Base-by-base conservation (phyloP, 2,113 vertebrate genomes). In the Triplophysa tibetana region DNA sequence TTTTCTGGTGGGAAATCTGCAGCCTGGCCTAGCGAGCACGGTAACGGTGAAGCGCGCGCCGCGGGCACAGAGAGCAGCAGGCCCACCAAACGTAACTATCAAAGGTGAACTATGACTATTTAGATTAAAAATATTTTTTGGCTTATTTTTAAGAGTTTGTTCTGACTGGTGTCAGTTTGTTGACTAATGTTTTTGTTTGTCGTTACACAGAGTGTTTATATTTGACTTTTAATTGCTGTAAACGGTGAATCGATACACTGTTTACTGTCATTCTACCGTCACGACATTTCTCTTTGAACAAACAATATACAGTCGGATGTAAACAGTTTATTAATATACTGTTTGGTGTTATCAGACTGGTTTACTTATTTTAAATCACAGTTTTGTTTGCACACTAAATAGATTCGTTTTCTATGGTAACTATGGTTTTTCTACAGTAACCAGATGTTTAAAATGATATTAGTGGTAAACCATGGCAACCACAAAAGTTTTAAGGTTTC, bases 21-120 rank as follows among this genome's bases (percentile, higher is more conserved):
- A 54, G 88, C 85, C 78, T 90, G 87, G 87, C 86, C 90, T 87
- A 83, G 75, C 21, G 45, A 66, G 11, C 84, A 83, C 83, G 82
- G 81, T 9, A 83, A 78, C 77, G 56, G 56, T 38, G 77, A 80
- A 81, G 79, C 83, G 63, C 81, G 66, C 83, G 70, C 85, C 41
- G 81, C 66, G 66, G 82, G 67, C 52, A 78, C 33, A 19, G 86
- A 80, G n/a, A 63, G 2, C 86, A 74, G 48, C 65, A 92, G 92
- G 89, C 85, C 93, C 58, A 83, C 88, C 0, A 94, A 94, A 85
- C 86, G 93, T 16, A 91, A 89, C 85, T 94, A 94, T 81, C 89
- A 92, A 83, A 93, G 93, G 93, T 94, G 63, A 17, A 87, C 77
- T 19, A 3, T 9, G 19, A 14, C 1, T 24, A 1, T 16, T 65